A percentile compares a stretch with the other conserved stretches of the same genome.
Evolutionary conservation across 2,113 vertebrate species (phyloP).

Genomic region (Lontra canadensis): DNA sequence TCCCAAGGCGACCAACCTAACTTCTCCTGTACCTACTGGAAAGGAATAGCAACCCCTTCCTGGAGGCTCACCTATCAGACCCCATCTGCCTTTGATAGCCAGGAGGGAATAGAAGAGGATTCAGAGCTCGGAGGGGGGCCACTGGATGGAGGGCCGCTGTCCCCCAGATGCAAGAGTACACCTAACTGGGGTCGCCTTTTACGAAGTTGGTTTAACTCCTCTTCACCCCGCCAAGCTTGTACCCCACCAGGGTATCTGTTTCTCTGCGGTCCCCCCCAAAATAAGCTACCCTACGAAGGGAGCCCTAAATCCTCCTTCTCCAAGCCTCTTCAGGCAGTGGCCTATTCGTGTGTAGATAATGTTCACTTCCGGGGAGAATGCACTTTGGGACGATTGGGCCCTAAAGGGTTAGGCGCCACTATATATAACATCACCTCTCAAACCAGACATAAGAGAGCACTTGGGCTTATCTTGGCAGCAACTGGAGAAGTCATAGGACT

Average conservation of each 20-base stretch:
- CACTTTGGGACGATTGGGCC: neutral
- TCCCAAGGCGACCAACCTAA: neutral
- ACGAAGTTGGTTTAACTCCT: neutral
- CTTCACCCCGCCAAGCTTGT: neutral
- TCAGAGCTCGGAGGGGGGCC: neutral
- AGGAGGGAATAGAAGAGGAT: neutral
- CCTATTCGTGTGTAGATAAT: neutral
- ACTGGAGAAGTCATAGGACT: neutral
- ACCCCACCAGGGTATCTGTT: neutral
- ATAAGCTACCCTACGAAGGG: neutral
- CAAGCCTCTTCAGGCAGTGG: neutral
- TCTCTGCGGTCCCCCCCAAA: neutral
- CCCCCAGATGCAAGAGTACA: neutral
- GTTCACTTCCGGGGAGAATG: slow-evolving; percentile 1
- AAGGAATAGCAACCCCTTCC: neutral
- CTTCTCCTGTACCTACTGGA: neutral
- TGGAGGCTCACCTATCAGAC: neutral
- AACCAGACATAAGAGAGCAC: neutral
- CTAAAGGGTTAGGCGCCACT: neutral
- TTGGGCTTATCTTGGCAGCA: neutral
- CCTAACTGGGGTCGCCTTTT: neutral
- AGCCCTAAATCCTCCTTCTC: neutral
- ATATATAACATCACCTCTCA: neutral
- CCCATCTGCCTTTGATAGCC: neutral
- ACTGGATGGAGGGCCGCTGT: neutral